A percentile compares a stretch with the other conserved stretches of the same genome.
Conservation (phyloP, 2,113 vertebrate genomes). For the Pachyramphus minor region DNA sequence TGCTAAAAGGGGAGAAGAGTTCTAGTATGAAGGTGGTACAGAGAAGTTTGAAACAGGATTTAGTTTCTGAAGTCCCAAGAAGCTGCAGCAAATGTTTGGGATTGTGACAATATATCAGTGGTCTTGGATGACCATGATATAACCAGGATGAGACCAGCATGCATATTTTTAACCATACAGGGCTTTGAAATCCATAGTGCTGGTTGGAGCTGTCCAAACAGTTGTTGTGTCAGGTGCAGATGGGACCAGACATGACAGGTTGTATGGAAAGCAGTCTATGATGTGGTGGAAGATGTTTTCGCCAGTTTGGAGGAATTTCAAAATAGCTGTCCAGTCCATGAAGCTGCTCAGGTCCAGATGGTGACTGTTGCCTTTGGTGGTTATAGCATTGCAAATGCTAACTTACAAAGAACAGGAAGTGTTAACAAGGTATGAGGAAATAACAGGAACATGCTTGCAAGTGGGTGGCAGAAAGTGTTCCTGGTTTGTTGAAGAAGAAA, state of each 20-base stretch:
- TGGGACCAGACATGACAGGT: constrained; percentile 38
- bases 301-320: constrained; percentile 57
- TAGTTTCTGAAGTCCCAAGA: constrained; percentile 52
- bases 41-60: constrained; percentile 18
- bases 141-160: constrained; percentile 48
- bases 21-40: background rate
- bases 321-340: constrained; percentile 27
- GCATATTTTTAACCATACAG: constrained; percentile 65
- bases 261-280: constrained; percentile 71
- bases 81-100: constrained; percentile 65
- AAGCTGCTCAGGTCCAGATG: constrained; percentile 31
- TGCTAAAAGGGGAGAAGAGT: background rate
- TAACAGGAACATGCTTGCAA: background rate
- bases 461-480: background rate
- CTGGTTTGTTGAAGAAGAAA: background rate
- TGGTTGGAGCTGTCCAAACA: constrained; percentile 70
- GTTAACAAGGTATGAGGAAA: constrained; percentile 38
- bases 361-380: constrained; percentile 43
- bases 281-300: constrained; percentile 48
- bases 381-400: background rate
- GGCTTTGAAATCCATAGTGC: constrained; percentile 79
- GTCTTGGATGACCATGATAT: constrained; percentile 72
- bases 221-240: constrained; percentile 84
- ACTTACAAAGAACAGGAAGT: background rate
- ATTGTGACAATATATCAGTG: constrained; percentile 45